Evolutionary conservation across 2,888 invertebrate species (phyloP).

Genomic region (Leptopilina syphax): DNA sequence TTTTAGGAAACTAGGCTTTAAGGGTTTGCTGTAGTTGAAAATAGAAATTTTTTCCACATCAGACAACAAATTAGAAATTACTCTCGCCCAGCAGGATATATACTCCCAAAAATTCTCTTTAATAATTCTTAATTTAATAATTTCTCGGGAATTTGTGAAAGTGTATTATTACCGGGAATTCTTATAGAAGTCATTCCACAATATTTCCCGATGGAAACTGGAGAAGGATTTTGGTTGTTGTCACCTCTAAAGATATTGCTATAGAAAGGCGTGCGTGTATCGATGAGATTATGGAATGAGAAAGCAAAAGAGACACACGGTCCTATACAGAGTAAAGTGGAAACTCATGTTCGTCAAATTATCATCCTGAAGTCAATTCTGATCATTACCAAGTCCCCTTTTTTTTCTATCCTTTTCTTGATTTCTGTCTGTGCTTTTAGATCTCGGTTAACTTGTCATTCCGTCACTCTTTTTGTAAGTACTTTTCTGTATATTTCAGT

Average conservation of each 20-base stretch:
- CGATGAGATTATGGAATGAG: background rate
- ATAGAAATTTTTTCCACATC: constrained; percentile 31
- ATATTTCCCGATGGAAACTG: background rate
- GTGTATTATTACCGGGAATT: background rate
- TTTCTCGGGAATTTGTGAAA: too few species aligned
- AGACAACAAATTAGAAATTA: constrained; percentile 5
- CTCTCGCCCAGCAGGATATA: constrained; percentile 14
- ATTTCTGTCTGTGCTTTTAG: constrained; percentile 44
- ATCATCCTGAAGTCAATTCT: constrained; percentile 75
- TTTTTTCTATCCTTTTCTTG: constrained; percentile 50
- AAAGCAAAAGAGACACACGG: constrained; percentile 20
- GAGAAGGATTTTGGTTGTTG: background rate
- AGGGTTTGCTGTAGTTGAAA: constrained; percentile 50
- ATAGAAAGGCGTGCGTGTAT: constrained; percentile 3
- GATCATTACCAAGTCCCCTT: constrained; percentile 65
- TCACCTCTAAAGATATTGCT: background rate
- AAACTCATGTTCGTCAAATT: constrained; percentile 76
- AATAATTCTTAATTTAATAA: background rate
- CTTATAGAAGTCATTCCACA: too few species aligned
- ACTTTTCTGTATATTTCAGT: constrained; percentile 1
- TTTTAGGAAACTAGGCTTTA: constrained; percentile 68
- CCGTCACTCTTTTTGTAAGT: constrained; percentile 43
- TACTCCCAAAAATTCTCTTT: too few species aligned
- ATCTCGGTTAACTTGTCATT: constrained; percentile 42
- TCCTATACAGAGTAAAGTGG: constrained; percentile 69